A percentile compares a stretch with the other conserved stretches of the same genome.
These are phyloP conservation scores for Mythimna vitellina DNA, from an alignment of 2,888 invertebrate species.

Conservation along the genomic window DNA sequence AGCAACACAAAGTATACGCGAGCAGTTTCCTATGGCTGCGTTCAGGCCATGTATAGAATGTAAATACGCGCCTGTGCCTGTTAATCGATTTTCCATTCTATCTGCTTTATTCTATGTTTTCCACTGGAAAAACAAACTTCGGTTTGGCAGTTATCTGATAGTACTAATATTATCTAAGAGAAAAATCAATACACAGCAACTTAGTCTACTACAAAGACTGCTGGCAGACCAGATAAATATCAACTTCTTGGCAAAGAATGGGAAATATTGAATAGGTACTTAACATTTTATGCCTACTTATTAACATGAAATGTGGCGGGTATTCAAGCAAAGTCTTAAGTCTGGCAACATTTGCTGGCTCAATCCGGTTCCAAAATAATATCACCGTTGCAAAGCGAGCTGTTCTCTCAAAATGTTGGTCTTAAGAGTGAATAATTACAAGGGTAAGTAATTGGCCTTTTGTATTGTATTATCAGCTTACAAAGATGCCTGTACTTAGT, in stretches of 20 bases:
- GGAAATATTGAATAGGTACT: slow-evolving; percentile 53
- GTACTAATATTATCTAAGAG: not conserved
- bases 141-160: slow-evolving; percentile 2
- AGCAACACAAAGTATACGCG: no score
- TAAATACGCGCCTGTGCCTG: no score
- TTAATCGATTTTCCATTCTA: not conserved
- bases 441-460: slow-evolving; percentile 60
- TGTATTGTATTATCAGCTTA: slow-evolving; percentile 55
- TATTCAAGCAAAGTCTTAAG: slow-evolving; percentile 48
- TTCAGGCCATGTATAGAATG: no score
- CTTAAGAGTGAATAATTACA: slow-evolving; percentile 60
- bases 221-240: slow-evolving; percentile 40
- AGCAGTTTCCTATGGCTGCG: no score
- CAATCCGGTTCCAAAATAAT: slow-evolving; percentile 54
- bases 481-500: slow-evolving; percentile 49
- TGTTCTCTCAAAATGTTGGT: slow-evolving; percentile 57
- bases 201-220: slow-evolving; percentile 9
- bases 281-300: slow-evolving; percentile 41
- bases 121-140: no score
- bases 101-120: not conserved
- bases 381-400: slow-evolving; percentile 41
- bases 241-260: slow-evolving; percentile 41
- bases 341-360: slow-evolving; percentile 53
- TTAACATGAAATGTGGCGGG: slow-evolving; percentile 45
- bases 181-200: not conserved